Evolutionary conservation across 2,113 vertebrate genomes (phyloP).

Genomic region (Manacus vitellinus): DNA sequence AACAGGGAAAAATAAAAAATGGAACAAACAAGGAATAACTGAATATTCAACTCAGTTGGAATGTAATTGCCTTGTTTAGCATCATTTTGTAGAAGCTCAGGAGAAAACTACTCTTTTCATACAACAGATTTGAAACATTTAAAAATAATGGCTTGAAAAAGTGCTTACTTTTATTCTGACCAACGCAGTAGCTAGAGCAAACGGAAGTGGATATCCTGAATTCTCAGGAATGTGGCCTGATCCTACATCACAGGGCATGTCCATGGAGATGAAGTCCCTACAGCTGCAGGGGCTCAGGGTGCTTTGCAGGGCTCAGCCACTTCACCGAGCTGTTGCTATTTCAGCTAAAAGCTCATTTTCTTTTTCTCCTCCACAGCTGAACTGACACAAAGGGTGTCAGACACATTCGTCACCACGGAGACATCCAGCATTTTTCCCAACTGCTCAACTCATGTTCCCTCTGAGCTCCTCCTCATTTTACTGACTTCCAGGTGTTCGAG

Average conservation of each 20-base stretch:
- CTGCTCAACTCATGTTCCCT: background rate
- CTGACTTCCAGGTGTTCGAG: background rate
- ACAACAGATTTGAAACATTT: background rate
- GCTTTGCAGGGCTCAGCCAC: slow-evolving; percentile 22
- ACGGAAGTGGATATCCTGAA: background rate
- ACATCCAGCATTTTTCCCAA: background rate
- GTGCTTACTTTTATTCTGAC: background rate
- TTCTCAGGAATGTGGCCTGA: background rate
- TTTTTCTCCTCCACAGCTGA: background rate
- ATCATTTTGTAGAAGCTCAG: background rate
- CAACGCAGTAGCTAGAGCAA: background rate
- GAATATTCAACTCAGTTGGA: background rate
- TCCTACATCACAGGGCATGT: fast-evolving
- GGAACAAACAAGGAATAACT: background rate
- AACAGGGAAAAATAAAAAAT: background rate
- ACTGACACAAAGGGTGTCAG: background rate
- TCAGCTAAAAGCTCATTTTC: background rate
- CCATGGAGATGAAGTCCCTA: background rate
- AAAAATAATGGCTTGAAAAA: background rate
- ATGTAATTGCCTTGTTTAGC: slow-evolving; percentile 27
- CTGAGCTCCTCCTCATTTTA: background rate
- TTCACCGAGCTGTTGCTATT: slow-evolving; percentile 19
- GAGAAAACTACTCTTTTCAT: background rate
- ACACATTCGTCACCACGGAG: background rate
- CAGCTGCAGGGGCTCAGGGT: slow-evolving; percentile 24